phyloP scores from a whole-genome alignment of 92 coral and sea anemone genomes.

The Nematostella vectensis region DNA sequence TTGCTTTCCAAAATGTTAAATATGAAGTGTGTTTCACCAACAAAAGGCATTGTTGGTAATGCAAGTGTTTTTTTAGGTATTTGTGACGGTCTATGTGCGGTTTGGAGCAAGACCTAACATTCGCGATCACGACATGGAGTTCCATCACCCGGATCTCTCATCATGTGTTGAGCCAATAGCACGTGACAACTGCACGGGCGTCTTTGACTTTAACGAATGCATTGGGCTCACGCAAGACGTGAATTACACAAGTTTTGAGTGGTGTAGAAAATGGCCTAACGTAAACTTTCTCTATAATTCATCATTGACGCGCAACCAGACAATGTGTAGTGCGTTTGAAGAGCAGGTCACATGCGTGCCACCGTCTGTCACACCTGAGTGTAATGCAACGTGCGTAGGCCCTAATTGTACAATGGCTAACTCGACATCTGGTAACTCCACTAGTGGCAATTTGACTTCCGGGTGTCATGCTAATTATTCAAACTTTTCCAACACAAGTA shows the following conservation, averaged over 20 bases:
- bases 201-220: conserved; percentile 37
- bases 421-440: neutral
- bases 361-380: neutral
- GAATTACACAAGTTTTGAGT: neutral
- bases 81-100: conserved; percentile 31
- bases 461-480: neutral
- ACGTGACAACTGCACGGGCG: conserved; percentile 47
- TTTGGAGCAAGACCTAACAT: conserved; percentile 37
- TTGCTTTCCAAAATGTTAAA: too few relatives aligned
- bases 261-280: conserved; percentile 1
- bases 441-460: neutral
- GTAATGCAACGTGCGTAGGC: neutral
- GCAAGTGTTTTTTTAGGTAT: too few relatives aligned
- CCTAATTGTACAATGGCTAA: neutral
- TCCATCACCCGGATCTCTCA: conserved; percentile 48
- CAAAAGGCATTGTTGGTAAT: too few relatives aligned
- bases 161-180: conserved; percentile 50
- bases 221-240: conserved; percentile 10
- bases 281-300: conserved; percentile 14
- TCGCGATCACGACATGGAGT: conserved; percentile 27
- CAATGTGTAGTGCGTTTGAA: conserved; percentile 6
- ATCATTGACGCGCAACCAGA: neutral
- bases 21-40: too few relatives aligned
- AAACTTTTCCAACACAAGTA: neutral
- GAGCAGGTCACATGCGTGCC: conserved; percentile 11